Evolutionary conservation across 2,797 vertebrate genomes (phyloP), one percentile per base, ranked within the genome.

Genomic region (Melanotaenia nigrans): DNA sequence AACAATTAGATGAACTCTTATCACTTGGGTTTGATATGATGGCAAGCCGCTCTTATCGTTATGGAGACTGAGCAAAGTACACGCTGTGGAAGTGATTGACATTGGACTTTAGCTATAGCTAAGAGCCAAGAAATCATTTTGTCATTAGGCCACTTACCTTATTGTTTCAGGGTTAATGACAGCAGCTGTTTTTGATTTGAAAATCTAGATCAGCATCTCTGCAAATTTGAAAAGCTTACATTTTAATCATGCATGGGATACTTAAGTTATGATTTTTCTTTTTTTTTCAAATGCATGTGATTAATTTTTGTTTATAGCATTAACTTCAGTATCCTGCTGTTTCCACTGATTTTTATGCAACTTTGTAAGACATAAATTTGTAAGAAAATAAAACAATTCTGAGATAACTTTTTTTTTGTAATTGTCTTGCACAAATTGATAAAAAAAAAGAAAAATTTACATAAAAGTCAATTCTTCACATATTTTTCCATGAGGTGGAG

Each of bases 21-120:
- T 92, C 92, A 61, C 58, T 47, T 24, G 0, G 24, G 30, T 66
- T 82, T 81, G 89, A 91, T 89, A 87, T 11, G 77, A 61, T 40
- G 71, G 73, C 68, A 54, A 56, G 84, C 68, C 68, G 53, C 75
- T 87, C 77, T 89, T 84, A 92, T 91, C 79, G 22, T 72, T 80
- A 81, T 73, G 85, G 78, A 71, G 80, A 86, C 45, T 73, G 93
- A 77, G 76, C 93, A 92, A 93, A 92, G 93, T 93, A 63, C 92
- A 87, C 38, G 20, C 65, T 10, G 5, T 62, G 36, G 74, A 68
- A 67, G 78, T 76, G 81, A 90, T 73, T 84, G 89, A 88, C 79
- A 81, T 81, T 86, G 80, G 85, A 83, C 81, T 89, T 84, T 78
- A 79, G 66, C 77, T 86, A 56, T 3, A 22, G 51, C 64, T 69